Conservation (phyloP, 2,797 vertebrate genomes). For the Cyclura pinguis region DNA sequence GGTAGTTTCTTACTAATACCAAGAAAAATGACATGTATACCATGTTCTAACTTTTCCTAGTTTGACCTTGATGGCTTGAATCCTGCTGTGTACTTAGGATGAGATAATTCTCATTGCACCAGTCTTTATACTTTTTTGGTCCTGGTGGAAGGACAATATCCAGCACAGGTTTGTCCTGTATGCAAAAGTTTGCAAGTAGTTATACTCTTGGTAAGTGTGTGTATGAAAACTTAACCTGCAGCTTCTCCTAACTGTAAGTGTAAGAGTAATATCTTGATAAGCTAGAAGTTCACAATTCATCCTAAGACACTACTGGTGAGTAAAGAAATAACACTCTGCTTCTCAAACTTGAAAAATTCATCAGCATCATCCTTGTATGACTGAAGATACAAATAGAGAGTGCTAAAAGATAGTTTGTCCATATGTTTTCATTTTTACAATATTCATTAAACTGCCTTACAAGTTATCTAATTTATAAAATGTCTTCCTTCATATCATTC, state of each 20-base stretch:
- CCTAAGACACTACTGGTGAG: neutral
- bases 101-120: too few relatives aligned
- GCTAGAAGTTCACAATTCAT: neutral
- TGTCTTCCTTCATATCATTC: neutral
- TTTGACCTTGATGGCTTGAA: neutral
- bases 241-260: neutral
- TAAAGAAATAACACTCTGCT: neutral
- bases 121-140: too few relatives aligned
- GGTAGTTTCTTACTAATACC: neutral
- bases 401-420: accelerated
- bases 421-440: neutral
- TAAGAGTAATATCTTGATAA: neutral
- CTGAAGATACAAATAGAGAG: neutral
- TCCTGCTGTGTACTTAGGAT: too few relatives aligned
- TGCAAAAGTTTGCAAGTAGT: too few relatives aligned
- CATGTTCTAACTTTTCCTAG: neutral
- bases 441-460: neutral
- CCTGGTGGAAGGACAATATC: too few relatives aligned
- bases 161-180: too few relatives aligned
- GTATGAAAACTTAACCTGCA: too few relatives aligned
- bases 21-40: too few relatives aligned
- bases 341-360: neutral
- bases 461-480: neutral
- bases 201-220: too few relatives aligned
- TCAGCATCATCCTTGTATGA: neutral